phyloP scores from a whole-genome alignment of 1,140 invertebrate genomes.

The Panagrolaimus sp. region DNA sequence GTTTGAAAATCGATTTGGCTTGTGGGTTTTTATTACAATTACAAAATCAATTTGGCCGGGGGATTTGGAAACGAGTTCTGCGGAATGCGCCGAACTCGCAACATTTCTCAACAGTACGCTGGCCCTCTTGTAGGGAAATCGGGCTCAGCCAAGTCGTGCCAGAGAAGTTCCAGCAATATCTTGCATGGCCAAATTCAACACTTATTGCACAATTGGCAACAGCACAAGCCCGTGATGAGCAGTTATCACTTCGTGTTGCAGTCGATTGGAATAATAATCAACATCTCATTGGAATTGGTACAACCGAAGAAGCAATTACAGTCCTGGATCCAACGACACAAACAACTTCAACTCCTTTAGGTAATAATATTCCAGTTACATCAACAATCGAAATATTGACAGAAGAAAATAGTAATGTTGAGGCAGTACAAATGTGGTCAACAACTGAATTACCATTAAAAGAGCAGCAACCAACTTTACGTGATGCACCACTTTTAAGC shows the following conservation, averaged over 20 bases:
- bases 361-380: neutral
- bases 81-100: slow-evolving; percentile 10
- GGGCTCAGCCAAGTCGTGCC: slow-evolving; percentile 40
- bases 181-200: slow-evolving; percentile 30
- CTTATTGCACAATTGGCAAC: slow-evolving; percentile 34
- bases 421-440: neutral
- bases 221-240: slow-evolving; percentile 39
- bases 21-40: slow-evolving; percentile 25
- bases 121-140: slow-evolving; percentile 39
- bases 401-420: neutral
- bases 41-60: slow-evolving; percentile 1
- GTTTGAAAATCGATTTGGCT: slow-evolving; percentile 29
- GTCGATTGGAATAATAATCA: slow-evolving; percentile 39
- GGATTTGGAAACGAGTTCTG: neutral
- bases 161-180: slow-evolving; percentile 38
- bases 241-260: slow-evolving; percentile 34
- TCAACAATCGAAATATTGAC: neutral
- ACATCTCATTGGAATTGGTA: slow-evolving; percentile 11
- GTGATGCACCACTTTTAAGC: slow-evolving; percentile 5
- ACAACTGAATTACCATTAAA: neutral
- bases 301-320: slow-evolving; percentile 19
- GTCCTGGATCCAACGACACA: slow-evolving; percentile 9
- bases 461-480: neutral
- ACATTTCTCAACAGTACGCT: slow-evolving; percentile 12
- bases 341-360: slow-evolving; percentile 1